A percentile compares a stretch with the other conserved stretches of the same genome.
phyloP scores from a whole-genome alignment of 2,797 vertebrate genomes.

The Carcharodon carcharias region DNA sequence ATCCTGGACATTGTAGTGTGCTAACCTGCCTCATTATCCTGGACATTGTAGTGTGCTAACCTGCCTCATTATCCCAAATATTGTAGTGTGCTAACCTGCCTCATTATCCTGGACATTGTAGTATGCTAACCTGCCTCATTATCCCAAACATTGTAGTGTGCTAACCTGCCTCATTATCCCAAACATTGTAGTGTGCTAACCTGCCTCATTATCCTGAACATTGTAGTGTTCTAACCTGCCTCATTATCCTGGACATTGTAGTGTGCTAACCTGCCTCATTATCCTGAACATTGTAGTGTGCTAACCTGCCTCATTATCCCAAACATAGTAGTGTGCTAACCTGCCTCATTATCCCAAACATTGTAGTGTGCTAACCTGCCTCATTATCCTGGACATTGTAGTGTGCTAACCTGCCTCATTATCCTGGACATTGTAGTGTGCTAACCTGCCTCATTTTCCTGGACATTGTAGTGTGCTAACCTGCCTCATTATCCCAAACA shows the following conservation, averaged over 20 bases:
- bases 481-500: too few species aligned
- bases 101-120: not conserved
- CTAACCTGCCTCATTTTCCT: not conserved
- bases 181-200: not conserved
- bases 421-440: not conserved
- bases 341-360: too few species aligned
- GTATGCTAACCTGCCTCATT: not conserved
- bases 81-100: not conserved
- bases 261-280: not conserved
- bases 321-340: not conserved
- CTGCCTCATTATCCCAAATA: too few species aligned
- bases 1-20: not conserved
- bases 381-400: too few species aligned
- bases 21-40: not conserved
- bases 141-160: not conserved
- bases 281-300: not conserved
- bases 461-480: not conserved
- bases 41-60: not conserved
- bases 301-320: not conserved
- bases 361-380: not conserved
- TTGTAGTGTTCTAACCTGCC: not conserved
- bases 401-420: not conserved
- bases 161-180: not conserved
- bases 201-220: too few species aligned
- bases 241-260: too few species aligned